phyloP scores from a whole-genome alignment of 2,113 vertebrate genomes.

The Meleagris gallopavo region DNA sequence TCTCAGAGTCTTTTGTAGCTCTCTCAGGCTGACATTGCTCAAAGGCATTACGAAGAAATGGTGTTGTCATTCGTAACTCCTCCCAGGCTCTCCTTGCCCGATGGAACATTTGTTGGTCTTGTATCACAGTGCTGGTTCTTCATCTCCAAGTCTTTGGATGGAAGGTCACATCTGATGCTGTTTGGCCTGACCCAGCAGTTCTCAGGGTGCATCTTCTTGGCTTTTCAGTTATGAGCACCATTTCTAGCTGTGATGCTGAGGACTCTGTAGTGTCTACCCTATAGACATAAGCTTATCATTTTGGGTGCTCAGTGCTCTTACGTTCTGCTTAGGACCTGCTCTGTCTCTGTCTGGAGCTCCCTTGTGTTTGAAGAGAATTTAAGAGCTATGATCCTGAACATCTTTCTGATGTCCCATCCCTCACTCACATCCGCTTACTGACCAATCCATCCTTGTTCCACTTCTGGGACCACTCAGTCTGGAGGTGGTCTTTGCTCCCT shows the following conservation, averaged over 20 bases:
- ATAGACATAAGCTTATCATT: not conserved
- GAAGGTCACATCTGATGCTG: not conserved
- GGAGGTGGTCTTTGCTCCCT: not conserved
- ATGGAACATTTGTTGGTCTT: not conserved
- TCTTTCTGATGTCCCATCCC: not conserved
- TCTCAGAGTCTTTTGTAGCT: rapidly evolving
- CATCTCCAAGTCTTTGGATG: not conserved
- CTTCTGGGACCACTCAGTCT: not conserved
- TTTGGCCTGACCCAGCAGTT: not conserved
- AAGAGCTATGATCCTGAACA: not conserved
- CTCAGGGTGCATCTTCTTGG: not conserved
- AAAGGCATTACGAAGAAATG: not conserved
- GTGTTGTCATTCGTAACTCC: not conserved
- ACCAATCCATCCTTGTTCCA: not conserved
- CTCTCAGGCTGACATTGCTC: not conserved
- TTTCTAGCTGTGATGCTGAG: not conserved
- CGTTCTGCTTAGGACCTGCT: not conserved
- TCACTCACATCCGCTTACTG: not conserved
- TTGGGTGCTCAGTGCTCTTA: not conserved
- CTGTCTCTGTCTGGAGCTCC: not conserved
- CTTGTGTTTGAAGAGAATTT: not conserved
- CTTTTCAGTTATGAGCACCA: not conserved
- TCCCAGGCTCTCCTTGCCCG: not conserved
- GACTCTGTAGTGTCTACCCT: not conserved
- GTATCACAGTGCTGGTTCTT: rapidly evolving